These are phyloP conservation scores for Polyploca ridens DNA, from an alignment of 2,888 invertebrate genomes.

Conservation along the genomic window DNA sequence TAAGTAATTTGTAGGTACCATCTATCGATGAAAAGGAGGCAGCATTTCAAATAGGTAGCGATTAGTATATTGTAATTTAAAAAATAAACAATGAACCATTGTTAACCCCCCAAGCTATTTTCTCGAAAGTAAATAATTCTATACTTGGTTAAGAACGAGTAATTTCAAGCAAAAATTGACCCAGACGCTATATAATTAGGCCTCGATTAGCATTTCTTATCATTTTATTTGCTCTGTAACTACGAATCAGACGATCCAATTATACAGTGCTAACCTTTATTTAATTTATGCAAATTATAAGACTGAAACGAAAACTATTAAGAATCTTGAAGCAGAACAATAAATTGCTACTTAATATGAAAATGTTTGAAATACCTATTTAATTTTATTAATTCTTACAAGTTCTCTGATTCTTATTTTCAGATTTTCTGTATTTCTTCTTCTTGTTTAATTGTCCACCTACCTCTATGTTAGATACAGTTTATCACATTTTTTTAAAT, in stretches of 20 bases:
- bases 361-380: not conserved
- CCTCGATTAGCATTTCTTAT: constrained; percentile 64
- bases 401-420: not conserved
- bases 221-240: constrained; percentile 59
- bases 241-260: constrained; percentile 57
- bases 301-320: constrained; percentile 30
- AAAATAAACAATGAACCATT: not conserved
- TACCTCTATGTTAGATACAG: too few species aligned
- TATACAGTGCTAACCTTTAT: constrained; percentile 62
- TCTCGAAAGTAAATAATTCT: constrained; percentile 21
- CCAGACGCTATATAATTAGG: constrained; percentile 52
- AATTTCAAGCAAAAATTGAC: constrained; percentile 51
- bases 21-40: too few species aligned
- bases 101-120: constrained; percentile 11
- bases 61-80: too few species aligned
- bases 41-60: too few species aligned
- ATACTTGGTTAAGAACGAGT: constrained; percentile 31
- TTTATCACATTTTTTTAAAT: too few species aligned
- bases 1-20: too few species aligned
- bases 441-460: too few species aligned
- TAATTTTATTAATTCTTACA: not conserved
- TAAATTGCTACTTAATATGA: constrained; percentile 8
- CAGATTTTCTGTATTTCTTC: not conserved
- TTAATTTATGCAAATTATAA: constrained; percentile 73
- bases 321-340: constrained; percentile 8